These are phyloP conservation scores for Drosophila nikananu DNA, from an alignment of 1,140 invertebrate species.

Conservation along the genomic window DNA sequence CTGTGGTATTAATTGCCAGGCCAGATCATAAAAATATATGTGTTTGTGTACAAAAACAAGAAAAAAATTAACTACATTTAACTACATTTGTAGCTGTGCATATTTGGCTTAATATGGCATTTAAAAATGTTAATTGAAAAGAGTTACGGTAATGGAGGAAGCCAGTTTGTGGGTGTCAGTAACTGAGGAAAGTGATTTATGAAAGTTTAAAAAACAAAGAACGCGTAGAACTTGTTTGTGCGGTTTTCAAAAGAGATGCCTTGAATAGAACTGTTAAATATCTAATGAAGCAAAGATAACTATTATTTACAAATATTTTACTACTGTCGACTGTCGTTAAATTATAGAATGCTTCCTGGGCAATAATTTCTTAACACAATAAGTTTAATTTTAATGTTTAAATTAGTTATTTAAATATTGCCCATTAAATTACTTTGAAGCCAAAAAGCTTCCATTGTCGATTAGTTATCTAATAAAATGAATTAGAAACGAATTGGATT, in stretches of 20 bases:
- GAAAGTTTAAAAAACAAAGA: constrained; percentile 17
- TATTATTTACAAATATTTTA: neutral
- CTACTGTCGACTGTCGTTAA: neutral
- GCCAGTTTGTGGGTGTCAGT: constrained; percentile 1
- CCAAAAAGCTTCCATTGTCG: neutral
- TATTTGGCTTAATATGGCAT: constrained; percentile 62
- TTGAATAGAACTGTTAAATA: neutral
- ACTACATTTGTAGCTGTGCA: constrained; percentile 36
- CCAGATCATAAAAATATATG: constrained; percentile 61
- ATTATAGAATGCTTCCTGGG: neutral
- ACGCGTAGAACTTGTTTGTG: no score
- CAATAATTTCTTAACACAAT: neutral
- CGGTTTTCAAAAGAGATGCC: neutral
- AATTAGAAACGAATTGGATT: neutral
- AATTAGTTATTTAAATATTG: neutral
- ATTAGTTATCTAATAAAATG: neutral
- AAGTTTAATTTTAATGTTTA: neutral
- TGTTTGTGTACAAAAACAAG: neutral
- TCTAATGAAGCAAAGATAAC: neutral
- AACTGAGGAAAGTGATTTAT: constrained; percentile 24
- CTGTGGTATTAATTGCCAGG: constrained; percentile 66
- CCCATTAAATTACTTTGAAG: neutral
- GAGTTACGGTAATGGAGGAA: constrained; percentile 31
- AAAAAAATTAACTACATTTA: constrained; percentile 27
- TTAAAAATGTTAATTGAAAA: constrained; percentile 71